Base-by-base conservation (phyloP, 2,888 invertebrate species). In the Leptothorax acervorum region DNA sequence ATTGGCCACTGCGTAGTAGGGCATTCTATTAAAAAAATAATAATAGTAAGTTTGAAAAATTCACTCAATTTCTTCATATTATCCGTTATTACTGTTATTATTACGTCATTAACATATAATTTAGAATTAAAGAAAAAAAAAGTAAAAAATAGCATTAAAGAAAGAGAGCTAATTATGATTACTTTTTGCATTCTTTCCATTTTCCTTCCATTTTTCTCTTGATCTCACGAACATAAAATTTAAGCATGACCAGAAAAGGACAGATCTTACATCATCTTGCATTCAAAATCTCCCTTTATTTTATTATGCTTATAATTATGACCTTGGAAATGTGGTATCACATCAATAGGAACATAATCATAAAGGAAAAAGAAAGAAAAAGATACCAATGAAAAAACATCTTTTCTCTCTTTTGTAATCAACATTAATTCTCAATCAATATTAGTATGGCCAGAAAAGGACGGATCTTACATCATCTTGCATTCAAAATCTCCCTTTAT, bases 1-100 rank as follows among this genome's bases (percentile, higher is more conserved):
- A 57, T 55, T 88, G 6, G 90, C 90, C 18, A 90, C 89, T 11
- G 82, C 90, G 12, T 90, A 90, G 63, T 81, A 87, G 35, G 85
- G 18, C 88, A 88, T 88, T 15, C 48, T 82, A 51, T 8, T 63
- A 8, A 39, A 31, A 28, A 55, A 12, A 53, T 53, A 45, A 23
- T 23, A 63, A 1, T 55, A 11, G 8, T 42, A 9, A 42, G 8
- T 35, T 18, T 48, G 5, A 45, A 15, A 48, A 62, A 23, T 75
- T 63, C 1, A 35, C 42, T 42, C 4, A 42, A 9, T 28, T 45
- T 60, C 60, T 57, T n/a, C 23, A 39, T 15, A n/a, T 2, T 12
- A 15, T 2, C 3, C 4, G 3, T 45, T 65, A 35, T 12, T 28
- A 53, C 15, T 60, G 31, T n/a, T 42, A 60, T 45, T 55, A 42